phyloP scores from a whole-genome alignment of 1,140 invertebrate genomes.

The Atta colombica region DNA sequence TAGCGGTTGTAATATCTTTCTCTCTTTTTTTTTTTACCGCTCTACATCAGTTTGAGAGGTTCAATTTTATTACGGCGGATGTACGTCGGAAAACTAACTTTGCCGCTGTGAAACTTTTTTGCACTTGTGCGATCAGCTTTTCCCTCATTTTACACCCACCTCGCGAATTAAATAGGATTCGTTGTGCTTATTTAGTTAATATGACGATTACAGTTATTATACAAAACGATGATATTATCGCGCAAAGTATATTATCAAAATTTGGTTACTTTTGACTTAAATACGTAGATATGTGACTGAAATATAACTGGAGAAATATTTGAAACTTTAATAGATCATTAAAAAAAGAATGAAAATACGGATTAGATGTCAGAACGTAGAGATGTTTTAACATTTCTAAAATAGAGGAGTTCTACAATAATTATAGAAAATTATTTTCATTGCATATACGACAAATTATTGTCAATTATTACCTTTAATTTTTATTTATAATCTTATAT shows the following conservation, averaged over 20 bases:
- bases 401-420: background rate
- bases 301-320: background rate
- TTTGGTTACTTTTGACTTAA: background rate
- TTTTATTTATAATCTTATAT: background rate
- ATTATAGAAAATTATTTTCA: background rate
- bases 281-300: background rate
- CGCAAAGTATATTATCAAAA: no score
- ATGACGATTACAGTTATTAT: background rate
- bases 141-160: background rate
- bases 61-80: constrained; percentile 60
- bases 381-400: background rate
- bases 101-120: constrained; percentile 46
- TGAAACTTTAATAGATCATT: background rate
- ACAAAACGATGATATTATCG: background rate
- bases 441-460: background rate
- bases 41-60: constrained; percentile 32
- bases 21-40: background rate
- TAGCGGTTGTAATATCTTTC: constrained; percentile 34
- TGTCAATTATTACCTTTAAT: background rate
- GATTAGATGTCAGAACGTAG: background rate
- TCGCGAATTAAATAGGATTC: constrained; percentile 21
- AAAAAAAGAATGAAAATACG: background rate
- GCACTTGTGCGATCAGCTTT: constrained; percentile 40
- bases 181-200: constrained; percentile 7
- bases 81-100: constrained; percentile 54